A percentile compares a stretch with the other conserved stretches of the same genome.
Evolutionary conservation across 2,888 invertebrate species (phyloP).

Genomic region (Agrochola lychnidis): DNA sequence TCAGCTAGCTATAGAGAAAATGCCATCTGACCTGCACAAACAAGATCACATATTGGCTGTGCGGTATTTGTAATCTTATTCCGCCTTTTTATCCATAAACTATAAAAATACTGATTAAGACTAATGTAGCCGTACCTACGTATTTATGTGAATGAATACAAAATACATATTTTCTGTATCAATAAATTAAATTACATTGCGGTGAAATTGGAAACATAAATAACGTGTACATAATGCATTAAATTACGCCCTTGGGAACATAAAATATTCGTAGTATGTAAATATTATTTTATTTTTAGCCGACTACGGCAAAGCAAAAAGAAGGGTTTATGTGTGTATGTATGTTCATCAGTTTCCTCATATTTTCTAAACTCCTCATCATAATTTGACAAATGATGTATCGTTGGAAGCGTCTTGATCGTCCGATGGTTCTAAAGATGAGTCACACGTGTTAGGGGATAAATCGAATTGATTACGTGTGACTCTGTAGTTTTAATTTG

Average conservation of each 20-base stretch:
- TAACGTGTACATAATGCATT: background rate
- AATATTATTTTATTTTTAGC: background rate
- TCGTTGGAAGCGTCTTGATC: too few species aligned
- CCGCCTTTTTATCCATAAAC: background rate
- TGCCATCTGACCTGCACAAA: background rate
- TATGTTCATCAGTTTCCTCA: too few species aligned
- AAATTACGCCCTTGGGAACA: slow-evolving; percentile 7
- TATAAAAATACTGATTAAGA: background rate
- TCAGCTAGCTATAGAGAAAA: too few species aligned
- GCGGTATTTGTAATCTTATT: too few species aligned
- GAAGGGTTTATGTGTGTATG: too few species aligned
- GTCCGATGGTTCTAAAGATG: too few species aligned
- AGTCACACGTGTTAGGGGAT: too few species aligned
- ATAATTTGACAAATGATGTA: too few species aligned
- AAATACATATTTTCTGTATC: background rate
- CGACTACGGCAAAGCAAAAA: too few species aligned
- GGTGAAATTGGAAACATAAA: background rate
- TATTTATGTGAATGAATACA: background rate
- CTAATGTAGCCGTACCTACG: background rate
- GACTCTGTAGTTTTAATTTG: too few species aligned
- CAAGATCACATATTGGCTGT: background rate
- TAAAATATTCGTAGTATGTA: background rate
- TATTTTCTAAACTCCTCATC: too few species aligned
- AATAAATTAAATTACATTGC: slow-evolving; percentile 10
- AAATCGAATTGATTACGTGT: too few species aligned